Conservation (phyloP, 1,140 invertebrate species). For the Euwallacea similis region DNA sequence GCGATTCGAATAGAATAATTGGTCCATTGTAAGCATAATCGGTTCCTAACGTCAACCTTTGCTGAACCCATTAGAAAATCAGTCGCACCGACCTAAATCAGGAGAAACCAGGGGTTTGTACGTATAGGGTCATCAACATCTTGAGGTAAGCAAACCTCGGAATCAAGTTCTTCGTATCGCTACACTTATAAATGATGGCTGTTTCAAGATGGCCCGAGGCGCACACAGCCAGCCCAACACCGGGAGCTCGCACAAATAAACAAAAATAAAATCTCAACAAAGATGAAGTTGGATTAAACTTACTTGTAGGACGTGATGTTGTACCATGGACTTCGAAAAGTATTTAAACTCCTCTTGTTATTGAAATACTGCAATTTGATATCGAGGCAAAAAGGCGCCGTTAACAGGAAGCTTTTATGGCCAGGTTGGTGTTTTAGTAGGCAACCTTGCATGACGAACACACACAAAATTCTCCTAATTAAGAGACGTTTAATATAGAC, state of each 20-base stretch:
- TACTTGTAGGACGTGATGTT: constrained; percentile 26
- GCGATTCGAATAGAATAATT: too few species aligned
- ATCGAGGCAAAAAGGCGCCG: too few species aligned
- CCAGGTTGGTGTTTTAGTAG: too few species aligned
- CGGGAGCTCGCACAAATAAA: constrained; percentile 52
- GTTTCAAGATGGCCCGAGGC: constrained; percentile 49
- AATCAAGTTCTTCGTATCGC: constrained; percentile 52
- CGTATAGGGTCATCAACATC: constrained; percentile 49
- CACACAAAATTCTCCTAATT: too few species aligned
- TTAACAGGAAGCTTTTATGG: too few species aligned
- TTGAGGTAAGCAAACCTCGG: constrained; percentile 47
- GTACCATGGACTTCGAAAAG: constrained; percentile 12
- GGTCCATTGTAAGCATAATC: too few species aligned
- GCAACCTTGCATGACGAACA: too few species aligned
- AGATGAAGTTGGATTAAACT: constrained; percentile 49
- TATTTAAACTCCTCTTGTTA: background rate
- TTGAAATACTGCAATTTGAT: too few species aligned
- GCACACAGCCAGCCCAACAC: constrained; percentile 50
- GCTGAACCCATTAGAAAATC: too few species aligned
- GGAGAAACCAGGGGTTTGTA: constrained; percentile 39
- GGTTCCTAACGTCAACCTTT: too few species aligned
- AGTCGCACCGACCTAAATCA: constrained; percentile 20
- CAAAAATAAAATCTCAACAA: constrained; percentile 51
- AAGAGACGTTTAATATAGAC: too few species aligned
- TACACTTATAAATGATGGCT: constrained; percentile 53